These are phyloP conservation scores for Sterrhoptilus dennistouni DNA, from an alignment of 2,113 vertebrate genomes.

Conservation along the genomic window DNA sequence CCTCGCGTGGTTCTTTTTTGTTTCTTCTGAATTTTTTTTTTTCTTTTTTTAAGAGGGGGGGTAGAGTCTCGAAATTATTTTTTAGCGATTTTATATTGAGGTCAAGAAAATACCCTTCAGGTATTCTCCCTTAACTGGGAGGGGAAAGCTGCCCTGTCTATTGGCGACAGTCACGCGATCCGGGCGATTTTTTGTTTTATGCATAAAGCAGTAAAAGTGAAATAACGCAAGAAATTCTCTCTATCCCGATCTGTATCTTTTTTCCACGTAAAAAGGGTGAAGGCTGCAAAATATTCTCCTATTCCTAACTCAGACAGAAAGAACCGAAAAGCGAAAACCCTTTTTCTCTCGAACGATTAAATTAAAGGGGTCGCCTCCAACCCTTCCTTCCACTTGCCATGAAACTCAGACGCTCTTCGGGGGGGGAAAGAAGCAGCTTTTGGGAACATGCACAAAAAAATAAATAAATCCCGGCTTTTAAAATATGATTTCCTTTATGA, in stretches of 20 bases:
- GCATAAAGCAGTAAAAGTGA: not conserved
- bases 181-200: not conserved
- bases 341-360: conserved; percentile 22
- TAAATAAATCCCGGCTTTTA: not conserved
- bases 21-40: not conserved
- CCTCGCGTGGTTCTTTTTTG: not conserved
- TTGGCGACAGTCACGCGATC: not conserved
- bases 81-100: not conserved
- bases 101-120: not conserved
- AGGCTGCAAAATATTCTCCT: not conserved
- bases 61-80: not conserved
- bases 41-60: fast-evolving
- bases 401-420: conserved; percentile 17
- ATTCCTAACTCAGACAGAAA: not conserved
- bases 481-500: conserved; percentile 65
- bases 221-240: not conserved
- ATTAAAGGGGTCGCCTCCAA: conserved; percentile 25
- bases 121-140: not conserved
- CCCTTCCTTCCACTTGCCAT: conserved; percentile 3
- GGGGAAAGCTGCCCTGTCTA: not conserved
- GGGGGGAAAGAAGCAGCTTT: conserved; percentile 46
- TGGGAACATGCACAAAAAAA: conserved; percentile 17
- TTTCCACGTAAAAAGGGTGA: not conserved
- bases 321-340: not conserved
- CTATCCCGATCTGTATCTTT: not conserved